phyloP scores from a whole-genome alignment of 1,140 invertebrate genomes.

The Drosophila takahashii region DNA sequence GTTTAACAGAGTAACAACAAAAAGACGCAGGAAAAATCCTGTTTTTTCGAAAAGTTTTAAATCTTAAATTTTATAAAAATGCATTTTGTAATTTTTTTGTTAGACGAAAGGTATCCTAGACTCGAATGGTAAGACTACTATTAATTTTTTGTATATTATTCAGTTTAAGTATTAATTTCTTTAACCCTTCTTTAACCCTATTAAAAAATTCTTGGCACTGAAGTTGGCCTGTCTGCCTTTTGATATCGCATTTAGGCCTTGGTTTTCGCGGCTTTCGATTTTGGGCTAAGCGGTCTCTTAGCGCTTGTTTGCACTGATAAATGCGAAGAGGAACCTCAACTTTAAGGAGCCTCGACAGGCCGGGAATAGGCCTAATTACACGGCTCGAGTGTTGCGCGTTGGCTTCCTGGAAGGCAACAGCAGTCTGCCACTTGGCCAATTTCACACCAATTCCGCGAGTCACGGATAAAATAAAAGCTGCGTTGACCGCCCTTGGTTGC shows the following conservation, averaged over 20 bases:
- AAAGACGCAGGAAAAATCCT: too few relatives aligned
- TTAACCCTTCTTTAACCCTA: too few relatives aligned
- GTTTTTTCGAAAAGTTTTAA: too few relatives aligned
- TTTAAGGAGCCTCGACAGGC: slow-evolving; percentile 6
- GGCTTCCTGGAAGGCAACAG: slow-evolving; percentile 60
- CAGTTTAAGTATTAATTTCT: too few relatives aligned
- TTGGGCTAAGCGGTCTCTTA: slow-evolving; percentile 55
- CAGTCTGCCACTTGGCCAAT: slow-evolving; percentile 51
- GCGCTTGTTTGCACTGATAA: slow-evolving; percentile 82
- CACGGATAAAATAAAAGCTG: slow-evolving; percentile 8
- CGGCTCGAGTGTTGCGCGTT: slow-evolving; percentile 18
- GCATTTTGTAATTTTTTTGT: background rate
- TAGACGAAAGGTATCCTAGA: background rate
- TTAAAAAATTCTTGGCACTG: background rate
- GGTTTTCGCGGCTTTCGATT: slow-evolving; percentile 22
- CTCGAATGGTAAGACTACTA: too few relatives aligned
- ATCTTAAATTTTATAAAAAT: too few relatives aligned
- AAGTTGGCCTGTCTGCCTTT: background rate
- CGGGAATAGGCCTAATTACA: slow-evolving; percentile 63
- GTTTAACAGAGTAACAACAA: too few relatives aligned
- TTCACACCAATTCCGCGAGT: slow-evolving; percentile 72
- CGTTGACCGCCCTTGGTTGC: slow-evolving; percentile 8
- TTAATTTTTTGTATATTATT: too few relatives aligned
- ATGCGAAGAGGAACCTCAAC: slow-evolving; percentile 44
- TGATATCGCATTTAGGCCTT: background rate